A percentile compares a stretch with the other conserved stretches of the same genome.
These are phyloP conservation scores for Neopelma chrysocephalum DNA, from an alignment of 2,797 vertebrate species.

Conservation along the genomic window DNA sequence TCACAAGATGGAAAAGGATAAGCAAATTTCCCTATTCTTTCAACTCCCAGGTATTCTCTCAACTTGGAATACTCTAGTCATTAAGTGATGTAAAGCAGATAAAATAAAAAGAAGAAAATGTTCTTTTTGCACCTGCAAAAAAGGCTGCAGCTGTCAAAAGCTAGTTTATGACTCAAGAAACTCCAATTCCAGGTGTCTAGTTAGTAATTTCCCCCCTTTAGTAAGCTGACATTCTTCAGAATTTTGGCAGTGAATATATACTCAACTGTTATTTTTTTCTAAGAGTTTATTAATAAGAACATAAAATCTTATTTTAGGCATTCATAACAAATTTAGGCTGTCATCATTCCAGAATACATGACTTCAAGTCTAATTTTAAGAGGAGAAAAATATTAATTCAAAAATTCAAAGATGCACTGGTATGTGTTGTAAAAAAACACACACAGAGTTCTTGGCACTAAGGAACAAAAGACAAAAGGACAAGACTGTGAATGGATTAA, in stretches of 20 bases:
- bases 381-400: neutral
- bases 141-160: slow-evolving; percentile 29
- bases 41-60: neutral
- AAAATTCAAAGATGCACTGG: neutral
- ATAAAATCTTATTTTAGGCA: neutral
- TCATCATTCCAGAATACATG: neutral
- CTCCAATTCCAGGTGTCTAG: slow-evolving; percentile 35
- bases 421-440: neutral
- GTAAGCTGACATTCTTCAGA: slow-evolving; percentile 6
- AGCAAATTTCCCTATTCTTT: neutral
- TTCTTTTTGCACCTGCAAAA: slow-evolving; percentile 43
- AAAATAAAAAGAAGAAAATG: slow-evolving; percentile 14
- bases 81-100: neutral
- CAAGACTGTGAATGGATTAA: neutral
- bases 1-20: neutral
- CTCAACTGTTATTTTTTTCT: neutral
- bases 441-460: neutral
- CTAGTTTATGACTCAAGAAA: slow-evolving; percentile 26
- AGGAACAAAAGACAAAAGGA: neutral
- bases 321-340: neutral
- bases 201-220: slow-evolving; percentile 5
- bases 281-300: neutral
- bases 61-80: neutral
- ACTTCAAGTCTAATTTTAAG: neutral
- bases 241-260: neutral